Percentiles rank a stretch among this genome's conserved stretches.
Conservation (phyloP, 1,140 invertebrate species). For the Drusus annulatus region DNA sequence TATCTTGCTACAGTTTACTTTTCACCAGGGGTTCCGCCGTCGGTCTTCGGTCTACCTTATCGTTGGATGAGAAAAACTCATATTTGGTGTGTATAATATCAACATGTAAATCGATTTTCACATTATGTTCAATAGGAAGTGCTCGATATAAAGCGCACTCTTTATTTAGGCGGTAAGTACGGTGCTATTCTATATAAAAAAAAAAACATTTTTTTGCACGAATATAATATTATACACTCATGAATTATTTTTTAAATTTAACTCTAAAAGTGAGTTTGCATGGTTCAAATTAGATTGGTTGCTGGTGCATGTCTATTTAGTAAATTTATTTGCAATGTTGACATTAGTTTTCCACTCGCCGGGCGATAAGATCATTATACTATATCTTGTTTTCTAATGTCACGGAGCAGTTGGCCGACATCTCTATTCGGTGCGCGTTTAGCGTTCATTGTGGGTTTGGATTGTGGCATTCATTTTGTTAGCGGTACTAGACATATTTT, state of each 20-base stretch:
- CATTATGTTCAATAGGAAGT: constrained; percentile 20
- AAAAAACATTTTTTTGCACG: constrained; percentile 38
- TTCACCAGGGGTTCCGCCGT: constrained; percentile 37
- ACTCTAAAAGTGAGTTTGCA: constrained; percentile 17
- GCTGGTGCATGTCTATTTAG: constrained; percentile 26
- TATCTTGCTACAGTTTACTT: constrained; percentile 48
- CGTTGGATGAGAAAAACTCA: constrained; percentile 10
- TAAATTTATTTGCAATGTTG: constrained; percentile 40
- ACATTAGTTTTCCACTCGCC: constrained; percentile 35
- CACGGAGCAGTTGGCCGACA: constrained; percentile 44
- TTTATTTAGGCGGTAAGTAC: constrained; percentile 47
- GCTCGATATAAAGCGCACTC: constrained; percentile 26
- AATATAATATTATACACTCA: background rate
- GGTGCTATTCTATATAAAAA: constrained; percentile 30
- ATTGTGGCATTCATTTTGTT: background rate
- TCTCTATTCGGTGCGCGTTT: background rate
- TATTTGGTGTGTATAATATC: constrained; percentile 30
- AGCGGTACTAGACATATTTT: background rate
- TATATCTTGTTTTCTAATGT: constrained; percentile 41
- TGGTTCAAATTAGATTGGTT: constrained; percentile 8
- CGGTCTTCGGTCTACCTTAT: constrained; percentile 26
- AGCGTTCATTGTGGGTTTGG: constrained; percentile 31
- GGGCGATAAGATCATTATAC: constrained; percentile 23
- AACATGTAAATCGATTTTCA: constrained; percentile 36
- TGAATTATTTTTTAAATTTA: constrained; percentile 34